Conservation (phyloP, 2,888 invertebrate species). For the Anthrax anthrax region DNA sequence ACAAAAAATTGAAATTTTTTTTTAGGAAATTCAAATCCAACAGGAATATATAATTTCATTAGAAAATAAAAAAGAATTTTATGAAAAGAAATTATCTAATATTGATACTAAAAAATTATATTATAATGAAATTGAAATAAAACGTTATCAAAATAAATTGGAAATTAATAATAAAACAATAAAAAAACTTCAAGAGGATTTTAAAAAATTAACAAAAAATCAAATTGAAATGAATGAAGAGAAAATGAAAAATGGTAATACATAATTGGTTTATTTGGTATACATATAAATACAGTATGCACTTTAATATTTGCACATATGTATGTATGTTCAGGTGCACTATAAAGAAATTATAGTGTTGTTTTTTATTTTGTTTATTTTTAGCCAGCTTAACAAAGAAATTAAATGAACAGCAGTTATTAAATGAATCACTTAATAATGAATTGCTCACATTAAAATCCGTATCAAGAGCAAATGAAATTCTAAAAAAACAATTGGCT, state of each 20-base stretch:
- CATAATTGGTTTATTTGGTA: too few relatives aligned
- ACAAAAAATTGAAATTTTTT: too few relatives aligned
- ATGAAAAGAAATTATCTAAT: too few relatives aligned
- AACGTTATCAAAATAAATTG: background rate
- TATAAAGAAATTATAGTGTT: background rate
- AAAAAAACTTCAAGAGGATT: background rate
- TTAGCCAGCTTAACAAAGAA: background rate
- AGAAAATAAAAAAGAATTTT: too few relatives aligned
- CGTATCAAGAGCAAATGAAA: slow-evolving; percentile 4
- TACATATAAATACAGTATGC: too few relatives aligned
- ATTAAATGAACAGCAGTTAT: slow-evolving; percentile 1
- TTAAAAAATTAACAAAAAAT: background rate
- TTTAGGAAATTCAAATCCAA: background rate
- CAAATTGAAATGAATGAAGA: background rate
- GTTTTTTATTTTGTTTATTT: background rate
- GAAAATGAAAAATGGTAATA: background rate
- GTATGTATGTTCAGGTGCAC: background rate
- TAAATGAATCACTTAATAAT: background rate
- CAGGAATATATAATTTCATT: background rate
- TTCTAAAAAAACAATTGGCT: slow-evolving; percentile 7
- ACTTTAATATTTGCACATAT: too few relatives aligned
- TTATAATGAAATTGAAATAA: background rate
- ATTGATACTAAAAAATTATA: too few relatives aligned
- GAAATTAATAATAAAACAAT: background rate
- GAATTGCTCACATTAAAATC: slow-evolving; percentile 5